These are phyloP conservation scores for Ceriagrion tenellum DNA, from an alignment of 2,888 invertebrate genomes.

Conservation along the genomic window DNA sequence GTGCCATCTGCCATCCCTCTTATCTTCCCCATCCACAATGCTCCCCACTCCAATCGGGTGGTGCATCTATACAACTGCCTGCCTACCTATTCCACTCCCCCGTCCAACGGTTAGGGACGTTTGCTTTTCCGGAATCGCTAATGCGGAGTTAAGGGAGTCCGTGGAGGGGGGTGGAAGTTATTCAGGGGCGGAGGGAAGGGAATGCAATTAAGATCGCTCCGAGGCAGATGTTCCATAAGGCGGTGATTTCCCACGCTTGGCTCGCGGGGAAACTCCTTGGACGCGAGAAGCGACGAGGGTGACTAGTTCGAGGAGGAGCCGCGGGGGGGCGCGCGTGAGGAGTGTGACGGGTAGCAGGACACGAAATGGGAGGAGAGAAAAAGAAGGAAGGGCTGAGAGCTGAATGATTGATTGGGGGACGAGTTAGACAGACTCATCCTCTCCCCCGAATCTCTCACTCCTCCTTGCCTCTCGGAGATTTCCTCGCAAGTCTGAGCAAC, in stretches of 20 bases:
- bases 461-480: background rate
- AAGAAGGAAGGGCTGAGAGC: background rate
- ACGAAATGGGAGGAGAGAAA: background rate
- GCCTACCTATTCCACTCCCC: background rate
- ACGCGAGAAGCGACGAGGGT: background rate
- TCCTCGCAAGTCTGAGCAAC: background rate
- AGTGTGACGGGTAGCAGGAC: background rate
- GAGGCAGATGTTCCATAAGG: background rate
- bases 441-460: too few relatives aligned
- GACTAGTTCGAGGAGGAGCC: background rate
- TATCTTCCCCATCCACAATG: background rate
- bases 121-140: background rate
- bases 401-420: conserved; percentile 25
- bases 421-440: background rate
- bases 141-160: background rate
- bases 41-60: background rate
- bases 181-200: background rate
- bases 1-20: background rate
- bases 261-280: background rate
- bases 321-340: background rate
- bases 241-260: background rate
- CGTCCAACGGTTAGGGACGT: background rate
- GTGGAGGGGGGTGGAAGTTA: background rate
- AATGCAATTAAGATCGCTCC: conserved; percentile 1
- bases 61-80: background rate